Evolutionary conservation across 2,888 invertebrate genomes (phyloP).

Genomic region (Caenorhabditis becei): DNA sequence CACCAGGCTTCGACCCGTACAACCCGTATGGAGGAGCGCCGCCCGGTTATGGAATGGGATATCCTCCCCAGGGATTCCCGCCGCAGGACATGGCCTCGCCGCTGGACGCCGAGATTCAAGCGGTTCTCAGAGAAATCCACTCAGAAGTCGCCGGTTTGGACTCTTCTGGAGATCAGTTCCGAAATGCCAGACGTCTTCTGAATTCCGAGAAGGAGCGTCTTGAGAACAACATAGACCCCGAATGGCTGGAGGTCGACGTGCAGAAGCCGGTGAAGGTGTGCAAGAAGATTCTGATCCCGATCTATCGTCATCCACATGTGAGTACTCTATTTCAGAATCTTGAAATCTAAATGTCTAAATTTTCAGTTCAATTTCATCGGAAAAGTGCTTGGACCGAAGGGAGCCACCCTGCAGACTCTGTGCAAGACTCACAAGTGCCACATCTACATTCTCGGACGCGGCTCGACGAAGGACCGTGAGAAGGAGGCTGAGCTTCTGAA

Average conservation of each 20-base stretch:
- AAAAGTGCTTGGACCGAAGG: constrained; percentile 81
- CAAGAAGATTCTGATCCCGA: constrained; percentile 80
- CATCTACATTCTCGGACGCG: constrained; percentile 81
- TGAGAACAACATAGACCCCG: constrained; percentile 80
- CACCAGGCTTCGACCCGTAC: constrained; percentile 47
- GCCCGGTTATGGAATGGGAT: constrained; percentile 49
- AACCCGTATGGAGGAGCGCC: constrained; percentile 43
- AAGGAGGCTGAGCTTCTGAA: constrained; percentile 80
- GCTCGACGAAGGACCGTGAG: constrained; percentile 79
- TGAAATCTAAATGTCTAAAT: background rate
- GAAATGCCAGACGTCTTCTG: constrained; percentile 79
- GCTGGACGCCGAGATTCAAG: constrained; percentile 79
- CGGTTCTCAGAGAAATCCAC: constrained; percentile 79
- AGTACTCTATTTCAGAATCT: background rate
- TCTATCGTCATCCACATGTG: constrained; percentile 80
- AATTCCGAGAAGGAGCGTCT: constrained; percentile 73
- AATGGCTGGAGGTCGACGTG: constrained; percentile 81
- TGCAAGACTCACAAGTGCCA: constrained; percentile 81
- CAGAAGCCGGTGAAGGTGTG: constrained; percentile 80
- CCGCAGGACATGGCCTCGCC: constrained; percentile 71
- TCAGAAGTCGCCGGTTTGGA: constrained; percentile 76
- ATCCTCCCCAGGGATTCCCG: constrained; percentile 41
- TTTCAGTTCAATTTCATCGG: constrained; percentile 82
- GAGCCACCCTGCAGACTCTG: constrained; percentile 80
- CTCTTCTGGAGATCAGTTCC: constrained; percentile 77